These are phyloP conservation scores for Protodeltote pygarga DNA, from an alignment of 2,888 invertebrate species.

Conservation along the genomic window DNA sequence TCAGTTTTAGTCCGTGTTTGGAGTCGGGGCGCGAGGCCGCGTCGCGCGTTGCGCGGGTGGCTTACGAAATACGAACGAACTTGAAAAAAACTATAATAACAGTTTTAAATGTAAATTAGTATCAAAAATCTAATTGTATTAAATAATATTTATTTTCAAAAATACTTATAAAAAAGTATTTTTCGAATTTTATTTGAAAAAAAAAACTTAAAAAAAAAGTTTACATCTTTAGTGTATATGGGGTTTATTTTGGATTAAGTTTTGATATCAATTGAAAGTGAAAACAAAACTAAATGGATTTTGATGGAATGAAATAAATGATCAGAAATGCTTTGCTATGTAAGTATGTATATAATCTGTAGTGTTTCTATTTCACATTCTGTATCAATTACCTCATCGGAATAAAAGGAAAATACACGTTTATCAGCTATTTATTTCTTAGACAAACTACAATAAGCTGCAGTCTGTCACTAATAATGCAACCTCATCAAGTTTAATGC, in stretches of 20 bases:
- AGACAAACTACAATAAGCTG: conserved; percentile 1
- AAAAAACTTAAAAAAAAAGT: too few species aligned
- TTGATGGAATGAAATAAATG: conserved; percentile 54
- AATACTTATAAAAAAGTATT: too few species aligned
- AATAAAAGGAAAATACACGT: background rate
- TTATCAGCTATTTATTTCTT: background rate
- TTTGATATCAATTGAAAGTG: conserved; percentile 30
- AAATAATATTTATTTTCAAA: too few species aligned
- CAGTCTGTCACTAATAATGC: conserved; percentile 12
- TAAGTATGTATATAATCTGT: conserved; percentile 57
- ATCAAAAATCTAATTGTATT: too few species aligned
- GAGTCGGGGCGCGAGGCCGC: conserved; percentile 39
- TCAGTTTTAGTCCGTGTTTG: conserved; percentile 38
- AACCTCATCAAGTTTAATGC: conserved; percentile 4
- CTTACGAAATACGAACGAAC: conserved; percentile 28
- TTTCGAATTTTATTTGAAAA: too few species aligned
- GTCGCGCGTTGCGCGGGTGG: conserved; percentile 29
- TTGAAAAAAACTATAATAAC: conserved; percentile 11
- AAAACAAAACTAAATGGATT: conserved; percentile 40
- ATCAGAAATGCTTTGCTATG: conserved; percentile 80
- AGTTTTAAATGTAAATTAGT: background rate
- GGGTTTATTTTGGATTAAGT: too few species aligned
- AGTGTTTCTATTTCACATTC: background rate
- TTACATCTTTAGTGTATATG: too few species aligned
- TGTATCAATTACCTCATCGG: background rate